Base-by-base conservation (phyloP, 1,140 invertebrate species). In the Drosophila mojavensis region DNA sequence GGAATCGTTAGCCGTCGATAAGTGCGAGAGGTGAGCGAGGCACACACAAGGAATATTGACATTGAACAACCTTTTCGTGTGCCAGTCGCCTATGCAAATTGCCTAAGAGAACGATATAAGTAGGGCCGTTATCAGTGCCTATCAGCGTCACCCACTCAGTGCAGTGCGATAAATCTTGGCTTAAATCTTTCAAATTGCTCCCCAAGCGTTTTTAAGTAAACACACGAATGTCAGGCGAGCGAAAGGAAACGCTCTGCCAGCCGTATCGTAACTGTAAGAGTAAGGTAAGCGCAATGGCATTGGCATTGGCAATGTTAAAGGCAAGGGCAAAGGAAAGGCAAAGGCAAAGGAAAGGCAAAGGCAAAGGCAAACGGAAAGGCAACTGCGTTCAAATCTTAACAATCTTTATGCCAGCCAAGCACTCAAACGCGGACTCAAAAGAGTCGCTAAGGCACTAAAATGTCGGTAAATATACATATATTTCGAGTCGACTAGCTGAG, bases 111-210 rank as follows among this genome's bases (percentile, higher is more conserved):
- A 65, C 69, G 48, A 41, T 39, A 56, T 56, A 66, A 48, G 50
- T 15, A 47, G 30, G 15, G 30, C 54, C 65, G 69, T 77, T 81
- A 81, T 86, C 79, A 71, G 61, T 66, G 66, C 71, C 55, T 85
- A 88, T 88, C 67, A 70, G 83, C 71, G 75, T 69, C 83, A 86
- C 79, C 71, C 82, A 77, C 83, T 83, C 72, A 70, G 51, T 59
- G 76, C 53, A 39, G 66, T 45, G 60, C 82, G 72, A 88, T 88
- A 88, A 88, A 88, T 88, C 78, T 81, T 56, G 70, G 50, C 77
- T 55, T 73, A 86, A 88, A 84, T 89, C 84, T 88, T 66, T 73
- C 67, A 80, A 88, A 88, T 89, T 80, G 84, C 77, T 88, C 84
- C 84, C 84, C 61, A 69, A 88, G 77, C 78, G 68, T 66, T 81